Conservation (phyloP, 2,888 invertebrate species). For the Allophyes oxyacanthae region DNA sequence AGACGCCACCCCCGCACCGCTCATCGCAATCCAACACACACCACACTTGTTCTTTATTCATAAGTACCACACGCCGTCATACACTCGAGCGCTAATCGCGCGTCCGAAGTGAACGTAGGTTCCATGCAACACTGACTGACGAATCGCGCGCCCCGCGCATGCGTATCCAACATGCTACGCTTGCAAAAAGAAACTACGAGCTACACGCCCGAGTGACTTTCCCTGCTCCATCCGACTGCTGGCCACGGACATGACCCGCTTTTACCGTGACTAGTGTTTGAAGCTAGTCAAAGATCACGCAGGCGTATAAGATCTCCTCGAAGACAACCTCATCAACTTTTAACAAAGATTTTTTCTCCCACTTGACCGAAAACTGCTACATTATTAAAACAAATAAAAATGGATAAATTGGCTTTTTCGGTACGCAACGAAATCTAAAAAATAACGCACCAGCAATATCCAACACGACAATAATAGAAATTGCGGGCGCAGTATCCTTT, state of each 20-base stretch:
- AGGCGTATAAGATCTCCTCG: conserved; percentile 17
- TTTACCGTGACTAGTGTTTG: conserved; percentile 69
- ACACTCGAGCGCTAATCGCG: conserved; percentile 78
- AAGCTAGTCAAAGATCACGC: conserved; percentile 37
- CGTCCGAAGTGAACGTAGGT: conserved; percentile 88
- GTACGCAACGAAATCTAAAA: no score
- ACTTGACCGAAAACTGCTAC: no score
- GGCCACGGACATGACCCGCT: conserved; percentile 82
- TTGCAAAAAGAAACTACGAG: conserved; percentile 83
- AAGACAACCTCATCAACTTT: conserved; percentile 37
- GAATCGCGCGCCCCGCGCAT: conserved; percentile 78
- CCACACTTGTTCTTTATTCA: conserved; percentile 74
- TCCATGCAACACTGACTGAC: conserved; percentile 86
- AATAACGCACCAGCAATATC: no score
- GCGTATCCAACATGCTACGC: conserved; percentile 74
- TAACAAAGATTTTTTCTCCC: conserved; percentile 28
- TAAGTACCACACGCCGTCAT: conserved; percentile 71
- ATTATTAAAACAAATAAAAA: no score
- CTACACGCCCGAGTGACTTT: conserved; percentile 79
- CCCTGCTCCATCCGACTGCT: conserved; percentile 70
- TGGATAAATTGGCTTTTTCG: no score
- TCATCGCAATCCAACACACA: conserved; percentile 74
- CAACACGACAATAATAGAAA: no score
- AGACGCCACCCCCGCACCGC: conserved; percentile 81
- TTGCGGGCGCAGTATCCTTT: no score